phyloP scores from a whole-genome alignment of 2,113 vertebrate species.

The Rhinoderma darwinii region DNA sequence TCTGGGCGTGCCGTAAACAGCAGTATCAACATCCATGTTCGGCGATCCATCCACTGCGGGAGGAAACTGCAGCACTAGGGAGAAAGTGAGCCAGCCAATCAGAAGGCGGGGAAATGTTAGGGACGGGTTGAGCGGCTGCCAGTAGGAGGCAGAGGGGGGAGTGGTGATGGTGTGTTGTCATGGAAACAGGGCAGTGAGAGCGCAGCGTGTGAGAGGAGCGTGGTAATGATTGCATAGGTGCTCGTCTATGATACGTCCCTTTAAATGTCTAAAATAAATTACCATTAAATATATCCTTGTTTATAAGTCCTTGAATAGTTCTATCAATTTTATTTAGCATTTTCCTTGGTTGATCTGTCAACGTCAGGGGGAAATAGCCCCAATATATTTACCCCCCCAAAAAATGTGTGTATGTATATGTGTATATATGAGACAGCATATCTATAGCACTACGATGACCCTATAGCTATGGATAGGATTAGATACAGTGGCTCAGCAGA shows the following conservation, averaged over 20 bases:
- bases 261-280: neutral
- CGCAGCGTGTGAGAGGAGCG: neutral
- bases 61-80: conserved; percentile 12
- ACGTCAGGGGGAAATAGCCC: no score
- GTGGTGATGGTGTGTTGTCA: conserved; percentile 22
- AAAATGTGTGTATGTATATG: no score
- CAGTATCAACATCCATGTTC: conserved; percentile 21
- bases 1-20: conserved; percentile 34
- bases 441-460: no score
- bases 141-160: neutral
- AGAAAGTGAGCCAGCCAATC: neutral
- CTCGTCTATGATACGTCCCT: neutral
- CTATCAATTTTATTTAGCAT: no score
- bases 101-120: neutral
- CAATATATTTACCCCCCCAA: no score
- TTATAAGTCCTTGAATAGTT: no score
- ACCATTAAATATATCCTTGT: no score
- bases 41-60: conserved; percentile 14
- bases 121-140: neutral
- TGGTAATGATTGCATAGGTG: no score
- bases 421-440: no score
- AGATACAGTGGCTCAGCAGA: no score
- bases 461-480: no score
- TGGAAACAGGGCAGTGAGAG: conserved; percentile 16
- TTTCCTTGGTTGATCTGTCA: neutral